These are phyloP conservation scores for Bathynomus jamesi DNA, from an alignment of 1,140 invertebrate species.

Conservation along the genomic window DNA sequence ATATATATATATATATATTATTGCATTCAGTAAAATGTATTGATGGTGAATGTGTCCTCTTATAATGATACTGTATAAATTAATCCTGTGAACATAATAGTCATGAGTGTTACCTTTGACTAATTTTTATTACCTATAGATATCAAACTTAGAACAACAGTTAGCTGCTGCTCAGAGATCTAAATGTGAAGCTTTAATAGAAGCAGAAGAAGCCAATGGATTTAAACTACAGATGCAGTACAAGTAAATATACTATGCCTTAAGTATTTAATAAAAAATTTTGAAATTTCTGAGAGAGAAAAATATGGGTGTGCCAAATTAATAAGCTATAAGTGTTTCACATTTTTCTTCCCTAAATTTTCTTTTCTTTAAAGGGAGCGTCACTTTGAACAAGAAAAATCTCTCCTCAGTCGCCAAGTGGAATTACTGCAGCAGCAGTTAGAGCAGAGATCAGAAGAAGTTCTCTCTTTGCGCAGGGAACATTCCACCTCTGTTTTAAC, in stretches of 20 bases:
- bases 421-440: constrained; percentile 12
- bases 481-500: constrained; percentile 2
- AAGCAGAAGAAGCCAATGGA: background rate
- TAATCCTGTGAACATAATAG: background rate
- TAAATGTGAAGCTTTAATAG: background rate
- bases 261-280: background rate
- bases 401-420: constrained; percentile 5
- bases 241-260: background rate
- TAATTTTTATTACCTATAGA: background rate
- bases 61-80: background rate
- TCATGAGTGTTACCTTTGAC: background rate
- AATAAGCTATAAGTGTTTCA: background rate
- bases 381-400: constrained; percentile 3
- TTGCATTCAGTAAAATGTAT: background rate
- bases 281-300: no score
- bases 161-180: background rate
- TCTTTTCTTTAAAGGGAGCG: background rate
- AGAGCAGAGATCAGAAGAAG: constrained; percentile 8
- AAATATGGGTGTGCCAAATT: no score
- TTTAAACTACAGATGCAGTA: background rate
- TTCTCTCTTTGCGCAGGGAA: background rate
- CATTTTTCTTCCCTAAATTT: background rate
- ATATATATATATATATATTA: background rate
- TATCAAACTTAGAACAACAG: background rate
- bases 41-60: background rate